Percentiles rank a stretch among this genome's conserved stretches.
Evolutionary conservation across 1,140 invertebrate genomes (phyloP).

Genomic region (Sesamia nonagrioides): DNA sequence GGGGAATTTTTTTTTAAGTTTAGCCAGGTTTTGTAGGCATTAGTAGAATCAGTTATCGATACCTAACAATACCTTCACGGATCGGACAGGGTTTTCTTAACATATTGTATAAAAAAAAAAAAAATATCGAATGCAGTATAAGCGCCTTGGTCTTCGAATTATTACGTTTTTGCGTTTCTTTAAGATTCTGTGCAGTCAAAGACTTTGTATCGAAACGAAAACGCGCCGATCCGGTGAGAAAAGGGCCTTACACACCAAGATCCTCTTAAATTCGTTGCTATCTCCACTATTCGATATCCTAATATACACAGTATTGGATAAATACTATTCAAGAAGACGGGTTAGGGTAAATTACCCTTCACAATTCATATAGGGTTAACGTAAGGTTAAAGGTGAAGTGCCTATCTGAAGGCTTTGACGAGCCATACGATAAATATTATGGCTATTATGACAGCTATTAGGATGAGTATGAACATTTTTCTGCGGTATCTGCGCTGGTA

Average conservation of each 20-base stretch:
- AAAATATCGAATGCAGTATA: too few relatives aligned
- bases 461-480: conserved; percentile 91
- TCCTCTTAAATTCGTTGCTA: conserved; percentile 8
- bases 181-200: too few relatives aligned
- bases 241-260: not conserved
- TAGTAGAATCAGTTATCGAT: too few relatives aligned
- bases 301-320: conserved; percentile 1
- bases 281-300: not conserved
- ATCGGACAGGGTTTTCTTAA: too few relatives aligned
- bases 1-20: too few relatives aligned
- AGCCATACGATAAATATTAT: conserved; percentile 91
- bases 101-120: too few relatives aligned
- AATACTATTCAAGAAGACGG: not conserved
- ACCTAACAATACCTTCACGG: too few relatives aligned
- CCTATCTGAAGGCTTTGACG: conserved; percentile 82
- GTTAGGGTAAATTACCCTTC: not conserved
- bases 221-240: too few relatives aligned
- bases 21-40: too few relatives aligned
- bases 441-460: conserved; percentile 89
- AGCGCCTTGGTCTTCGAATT: too few relatives aligned
- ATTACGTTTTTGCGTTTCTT: too few relatives aligned
- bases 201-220: too few relatives aligned
- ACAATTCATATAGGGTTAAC: not conserved
- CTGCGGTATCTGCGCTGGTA: conserved; percentile 92
- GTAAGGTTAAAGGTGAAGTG: not conserved